phyloP scores from a whole-genome alignment of 2,888 invertebrate species.

The Drosophila rellima region DNA sequence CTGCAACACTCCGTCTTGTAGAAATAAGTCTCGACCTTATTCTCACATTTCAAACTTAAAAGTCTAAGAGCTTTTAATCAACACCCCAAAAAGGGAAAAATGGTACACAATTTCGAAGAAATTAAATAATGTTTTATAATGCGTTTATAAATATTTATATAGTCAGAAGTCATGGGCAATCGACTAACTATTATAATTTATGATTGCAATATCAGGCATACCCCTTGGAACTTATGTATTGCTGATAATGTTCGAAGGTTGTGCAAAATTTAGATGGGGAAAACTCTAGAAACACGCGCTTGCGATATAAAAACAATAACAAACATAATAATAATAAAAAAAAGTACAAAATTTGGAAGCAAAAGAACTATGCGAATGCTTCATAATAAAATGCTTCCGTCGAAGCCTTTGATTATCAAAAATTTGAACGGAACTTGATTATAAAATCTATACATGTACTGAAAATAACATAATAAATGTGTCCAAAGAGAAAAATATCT shows the following conservation, averaged over 20 bases:
- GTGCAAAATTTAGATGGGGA: constrained; percentile 16
- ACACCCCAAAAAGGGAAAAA: too few species aligned
- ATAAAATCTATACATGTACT: constrained; percentile 19
- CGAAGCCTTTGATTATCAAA: constrained; percentile 13
- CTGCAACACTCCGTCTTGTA: neutral
- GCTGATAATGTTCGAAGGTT: constrained; percentile 40
- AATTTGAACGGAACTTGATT: constrained; percentile 28
- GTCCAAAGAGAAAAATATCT: neutral
- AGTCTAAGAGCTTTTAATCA: too few species aligned
- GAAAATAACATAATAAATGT: constrained; percentile 12
- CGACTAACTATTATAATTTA: constrained; percentile 9
- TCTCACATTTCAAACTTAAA: too few species aligned
- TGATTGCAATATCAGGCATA: constrained; percentile 23
- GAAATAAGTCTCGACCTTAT: too few species aligned
- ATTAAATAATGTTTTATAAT: too few species aligned
- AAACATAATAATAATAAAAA: constrained; percentile 6
- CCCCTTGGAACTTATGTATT: neutral
- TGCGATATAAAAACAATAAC: constrained; percentile 20
- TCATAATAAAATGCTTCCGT: constrained; percentile 43
- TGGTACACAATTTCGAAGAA: too few species aligned
- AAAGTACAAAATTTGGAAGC: neutral
- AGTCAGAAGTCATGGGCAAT: constrained; percentile 1
- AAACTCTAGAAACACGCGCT: constrained; percentile 26
- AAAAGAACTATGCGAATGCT: constrained; percentile 1
- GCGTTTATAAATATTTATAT: neutral